These are phyloP conservation scores for Drosophila lini DNA, from an alignment of 1,140 invertebrate genomes.

Conservation along the genomic window DNA sequence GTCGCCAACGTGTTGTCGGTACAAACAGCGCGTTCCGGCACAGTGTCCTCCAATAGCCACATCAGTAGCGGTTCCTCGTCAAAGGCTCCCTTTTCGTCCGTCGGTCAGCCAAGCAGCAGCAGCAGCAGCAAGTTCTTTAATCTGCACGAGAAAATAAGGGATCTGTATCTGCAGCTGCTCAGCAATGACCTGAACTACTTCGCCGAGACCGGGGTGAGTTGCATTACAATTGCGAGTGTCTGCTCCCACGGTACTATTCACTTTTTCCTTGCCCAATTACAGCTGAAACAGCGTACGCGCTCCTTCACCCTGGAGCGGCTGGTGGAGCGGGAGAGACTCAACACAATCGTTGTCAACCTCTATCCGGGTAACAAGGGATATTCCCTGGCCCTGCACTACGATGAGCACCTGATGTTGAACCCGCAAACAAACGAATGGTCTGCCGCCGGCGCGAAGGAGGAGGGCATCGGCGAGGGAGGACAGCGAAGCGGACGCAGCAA, in stretches of 20 bases:
- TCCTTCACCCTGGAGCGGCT: slow-evolving; percentile 94
- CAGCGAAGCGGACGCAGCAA: slow-evolving; percentile 56
- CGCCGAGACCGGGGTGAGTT: slow-evolving; percentile 78
- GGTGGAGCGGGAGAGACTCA: slow-evolving; percentile 92
- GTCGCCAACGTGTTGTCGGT: slow-evolving; percentile 49
- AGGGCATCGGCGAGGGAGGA: slow-evolving; percentile 25
- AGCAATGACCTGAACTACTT: slow-evolving; percentile 77
- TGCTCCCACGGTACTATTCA: background rate
- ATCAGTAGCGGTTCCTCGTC: slow-evolving; percentile 13
- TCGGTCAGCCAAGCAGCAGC: slow-evolving; percentile 34
- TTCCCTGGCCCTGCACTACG: slow-evolving; percentile 90
- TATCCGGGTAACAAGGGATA: slow-evolving; percentile 96
- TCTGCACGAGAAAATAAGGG: slow-evolving; percentile 87
- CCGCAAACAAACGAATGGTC: slow-evolving; percentile 69
- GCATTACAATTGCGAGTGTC: too few relatives aligned
- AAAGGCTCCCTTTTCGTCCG: slow-evolving; percentile 16
- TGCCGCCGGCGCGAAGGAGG: slow-evolving; percentile 14
- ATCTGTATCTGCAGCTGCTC: slow-evolving; percentile 85
- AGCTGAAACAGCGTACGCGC: slow-evolving; percentile 81
- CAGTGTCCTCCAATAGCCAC: slow-evolving; percentile 27
- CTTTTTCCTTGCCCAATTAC: slow-evolving; percentile 11
- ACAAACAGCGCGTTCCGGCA: slow-evolving; percentile 42
- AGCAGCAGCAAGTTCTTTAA: slow-evolving; percentile 84
- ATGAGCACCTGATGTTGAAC: slow-evolving; percentile 74
- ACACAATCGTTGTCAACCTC: slow-evolving; percentile 95